phyloP scores from a whole-genome alignment of 1,140 invertebrate genomes.

The Tetraneura akinire region DNA sequence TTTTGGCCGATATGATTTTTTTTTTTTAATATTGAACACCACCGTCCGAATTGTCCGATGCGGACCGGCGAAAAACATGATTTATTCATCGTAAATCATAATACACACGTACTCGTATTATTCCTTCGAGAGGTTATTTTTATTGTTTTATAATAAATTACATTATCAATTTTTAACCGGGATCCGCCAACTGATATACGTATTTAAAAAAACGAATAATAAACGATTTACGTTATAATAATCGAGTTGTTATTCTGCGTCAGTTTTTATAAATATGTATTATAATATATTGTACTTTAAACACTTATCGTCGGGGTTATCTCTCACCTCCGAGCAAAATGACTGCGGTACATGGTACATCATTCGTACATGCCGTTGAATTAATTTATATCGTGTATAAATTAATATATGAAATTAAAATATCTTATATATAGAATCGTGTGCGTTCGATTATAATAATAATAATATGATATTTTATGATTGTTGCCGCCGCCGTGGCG shows the following conservation, averaged over 20 bases:
- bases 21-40: background rate
- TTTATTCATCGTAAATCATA: no score
- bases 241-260: constrained; percentile 24
- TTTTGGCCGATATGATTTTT: constrained; percentile 28
- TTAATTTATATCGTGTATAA: background rate
- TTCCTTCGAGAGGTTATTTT: background rate
- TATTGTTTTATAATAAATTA: constrained; percentile 1
- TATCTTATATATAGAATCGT: no score
- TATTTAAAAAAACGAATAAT: no score
- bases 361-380: background rate
- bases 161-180: constrained; percentile 1
- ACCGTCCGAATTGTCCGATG: background rate
- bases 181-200: background rate
- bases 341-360: no score
- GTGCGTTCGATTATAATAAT: constrained; percentile 4
- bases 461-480: no score
- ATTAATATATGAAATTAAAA: background rate
- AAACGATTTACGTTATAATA: constrained; percentile 24
- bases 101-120: background rate
- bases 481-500: no score
- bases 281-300: no score
- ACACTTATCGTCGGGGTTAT: constrained; percentile 19
- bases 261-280: constrained; percentile 11
- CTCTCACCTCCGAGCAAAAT: constrained; percentile 29
- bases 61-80: constrained; percentile 9